phyloP scores from a whole-genome alignment of 2,113 vertebrate genomes.

The Sebastes fasciatus region DNA sequence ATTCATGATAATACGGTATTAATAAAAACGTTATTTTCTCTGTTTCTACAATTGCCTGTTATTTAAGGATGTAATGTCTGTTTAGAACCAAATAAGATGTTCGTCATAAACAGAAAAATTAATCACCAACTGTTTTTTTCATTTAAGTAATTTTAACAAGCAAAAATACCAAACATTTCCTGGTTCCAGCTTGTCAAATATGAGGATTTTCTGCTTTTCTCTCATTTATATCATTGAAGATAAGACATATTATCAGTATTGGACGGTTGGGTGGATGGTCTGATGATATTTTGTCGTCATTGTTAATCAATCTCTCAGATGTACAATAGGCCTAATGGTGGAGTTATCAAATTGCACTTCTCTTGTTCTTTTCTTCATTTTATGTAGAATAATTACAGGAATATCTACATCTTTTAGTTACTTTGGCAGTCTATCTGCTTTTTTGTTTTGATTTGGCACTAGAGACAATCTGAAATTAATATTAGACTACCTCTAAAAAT shows the following conservation, averaged over 20 bases:
- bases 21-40: neutral
- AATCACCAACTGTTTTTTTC: neutral
- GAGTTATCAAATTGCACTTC: neutral
- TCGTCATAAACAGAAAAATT: too few relatives aligned
- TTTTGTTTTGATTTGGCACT: neutral
- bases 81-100: too few relatives aligned
- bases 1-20: neutral
- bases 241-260: neutral
- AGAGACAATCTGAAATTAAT: neutral
- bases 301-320: neutral
- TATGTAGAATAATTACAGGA: neutral
- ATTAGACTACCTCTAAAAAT: neutral
- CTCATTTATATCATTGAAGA: neutral
- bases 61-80: too few relatives aligned
- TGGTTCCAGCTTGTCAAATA: neutral
- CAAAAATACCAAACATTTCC: neutral
- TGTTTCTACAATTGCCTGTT: too few relatives aligned
- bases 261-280: too few relatives aligned
- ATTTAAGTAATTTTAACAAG: constrained; percentile 5
- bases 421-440: neutral
- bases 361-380: neutral
- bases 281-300: neutral
- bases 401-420: neutral
- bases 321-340: neutral
- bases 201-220: neutral